phyloP scores from a whole-genome alignment of 2,888 invertebrate genomes.

The Eupithecia subfuscata region DNA sequence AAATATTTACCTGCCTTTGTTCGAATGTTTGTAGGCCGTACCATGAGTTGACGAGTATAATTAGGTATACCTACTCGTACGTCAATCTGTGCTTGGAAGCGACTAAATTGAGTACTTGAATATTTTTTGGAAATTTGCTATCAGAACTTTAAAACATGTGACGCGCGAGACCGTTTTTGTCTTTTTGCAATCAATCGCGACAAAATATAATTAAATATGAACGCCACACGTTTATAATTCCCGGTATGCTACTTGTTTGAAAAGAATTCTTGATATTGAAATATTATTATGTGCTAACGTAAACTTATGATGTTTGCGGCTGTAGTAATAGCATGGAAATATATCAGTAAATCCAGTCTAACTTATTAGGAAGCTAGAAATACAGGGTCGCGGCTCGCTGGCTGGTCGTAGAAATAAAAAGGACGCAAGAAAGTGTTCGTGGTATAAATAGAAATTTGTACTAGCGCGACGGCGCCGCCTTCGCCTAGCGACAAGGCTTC shows the following conservation, averaged over 20 bases:
- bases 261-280: conserved; percentile 19
- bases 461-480: not conserved
- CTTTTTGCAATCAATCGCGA: not conserved
- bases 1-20: conserved; percentile 3
- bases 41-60: not conserved
- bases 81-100: not conserved
- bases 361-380: conserved; percentile 57
- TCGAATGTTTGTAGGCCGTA: not conserved
- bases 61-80: not conserved
- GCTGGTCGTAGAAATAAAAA: conserved; percentile 48
- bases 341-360: conserved; percentile 42
- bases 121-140: not conserved
- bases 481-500: not conserved
- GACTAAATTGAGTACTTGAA: not conserved
- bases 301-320: conserved; percentile 26
- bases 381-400: conserved; percentile 49
- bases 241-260: conserved; percentile 9
- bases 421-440: conserved; percentile 59
- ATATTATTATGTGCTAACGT: conserved; percentile 21
- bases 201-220: not conserved
- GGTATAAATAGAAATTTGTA: conserved; percentile 58
- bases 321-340: conserved; percentile 37
- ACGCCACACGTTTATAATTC: not conserved
- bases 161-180: not conserved
- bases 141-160: not conserved